Conservation (phyloP, 2,888 invertebrate genomes). For the Frankliniella intonsa region DNA sequence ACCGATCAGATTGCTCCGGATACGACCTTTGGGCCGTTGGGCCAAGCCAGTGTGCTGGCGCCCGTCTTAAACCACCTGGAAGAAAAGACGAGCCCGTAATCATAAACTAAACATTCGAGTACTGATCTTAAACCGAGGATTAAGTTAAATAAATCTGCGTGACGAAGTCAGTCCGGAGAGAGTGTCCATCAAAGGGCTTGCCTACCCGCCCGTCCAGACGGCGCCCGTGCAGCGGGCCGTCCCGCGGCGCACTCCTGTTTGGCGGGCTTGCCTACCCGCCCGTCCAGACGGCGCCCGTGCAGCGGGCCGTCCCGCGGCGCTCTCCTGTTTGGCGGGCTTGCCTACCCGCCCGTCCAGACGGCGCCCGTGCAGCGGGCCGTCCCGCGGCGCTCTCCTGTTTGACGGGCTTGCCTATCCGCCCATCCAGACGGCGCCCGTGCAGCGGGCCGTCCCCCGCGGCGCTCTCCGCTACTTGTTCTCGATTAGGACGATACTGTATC, state of each 20-base stretch:
- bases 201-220: not conserved
- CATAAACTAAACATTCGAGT: too few relatives aligned
- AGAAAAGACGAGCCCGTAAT: too few relatives aligned
- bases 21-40: too few relatives aligned
- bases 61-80: too few relatives aligned
- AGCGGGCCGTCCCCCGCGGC: not conserved
- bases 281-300: not conserved
- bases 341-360: not conserved
- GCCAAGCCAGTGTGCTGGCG: too few relatives aligned
- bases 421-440: not conserved
- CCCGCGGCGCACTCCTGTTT: not conserved
- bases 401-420: not conserved
- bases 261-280: not conserved
- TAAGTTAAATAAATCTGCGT: too few relatives aligned
- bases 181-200: too few relatives aligned
- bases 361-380: not conserved
- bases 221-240: not conserved
- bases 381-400: not conserved
- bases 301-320: not conserved
- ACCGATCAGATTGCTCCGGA: not conserved
- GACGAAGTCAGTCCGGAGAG: too few relatives aligned
- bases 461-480: not conserved
- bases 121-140: too few relatives aligned
- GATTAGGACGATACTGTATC: not conserved
- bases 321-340: not conserved